A percentile compares a stretch with the other conserved stretches of the same genome.
Evolutionary conservation across 2,113 vertebrate genomes (phyloP).

Genomic region (Barnardius zonarius): DNA sequence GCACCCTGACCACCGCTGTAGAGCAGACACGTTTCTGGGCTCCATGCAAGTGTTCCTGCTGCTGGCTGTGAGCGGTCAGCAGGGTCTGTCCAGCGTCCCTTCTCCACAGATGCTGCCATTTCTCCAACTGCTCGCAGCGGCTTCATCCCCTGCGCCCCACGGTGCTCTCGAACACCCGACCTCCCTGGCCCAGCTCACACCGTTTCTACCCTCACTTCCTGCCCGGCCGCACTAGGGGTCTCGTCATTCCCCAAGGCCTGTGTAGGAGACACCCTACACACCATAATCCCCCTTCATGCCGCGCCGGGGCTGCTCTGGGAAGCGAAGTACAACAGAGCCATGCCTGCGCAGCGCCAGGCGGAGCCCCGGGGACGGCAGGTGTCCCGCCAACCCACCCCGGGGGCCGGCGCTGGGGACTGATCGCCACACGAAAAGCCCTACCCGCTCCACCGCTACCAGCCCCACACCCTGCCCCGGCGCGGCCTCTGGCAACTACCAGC

Average conservation of each 20-base stretch:
- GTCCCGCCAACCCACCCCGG: background rate
- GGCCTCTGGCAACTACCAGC: conserved; percentile 77
- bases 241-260: background rate
- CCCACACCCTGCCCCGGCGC: background rate
- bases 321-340: background rate
- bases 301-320: background rate
- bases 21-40: background rate
- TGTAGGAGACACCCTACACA: background rate
- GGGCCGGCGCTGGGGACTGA: background rate
- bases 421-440: too few species aligned
- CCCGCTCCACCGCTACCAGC: background rate
- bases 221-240: accelerated
- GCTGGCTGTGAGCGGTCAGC: background rate
- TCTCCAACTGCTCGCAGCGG: background rate
- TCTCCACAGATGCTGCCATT: background rate
- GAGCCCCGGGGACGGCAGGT: too few species aligned
- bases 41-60: background rate
- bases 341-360: too few species aligned
- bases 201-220: background rate
- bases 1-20: accelerated
- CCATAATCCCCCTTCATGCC: background rate
- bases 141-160: background rate
- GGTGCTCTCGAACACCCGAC: background rate
- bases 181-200: background rate
- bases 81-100: background rate